Base-by-base conservation (phyloP, 2,113 vertebrate species). In the Pterophyllum scalare region DNA sequence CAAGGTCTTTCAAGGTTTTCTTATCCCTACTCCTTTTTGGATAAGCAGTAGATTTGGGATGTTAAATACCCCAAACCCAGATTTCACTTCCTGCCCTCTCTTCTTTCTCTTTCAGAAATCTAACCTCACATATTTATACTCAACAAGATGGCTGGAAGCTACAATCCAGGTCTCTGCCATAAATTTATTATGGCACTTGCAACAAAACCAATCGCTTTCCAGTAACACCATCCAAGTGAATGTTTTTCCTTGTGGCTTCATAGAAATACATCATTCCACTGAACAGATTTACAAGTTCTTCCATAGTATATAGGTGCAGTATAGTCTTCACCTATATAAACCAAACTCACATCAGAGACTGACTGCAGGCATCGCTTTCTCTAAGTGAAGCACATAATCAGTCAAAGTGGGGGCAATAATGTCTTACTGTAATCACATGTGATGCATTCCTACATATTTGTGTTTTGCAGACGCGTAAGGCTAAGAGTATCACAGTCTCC, bases 401-500 rank as follows among this genome's bases (percentile, higher is more conserved):
- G 83, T 87, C 81, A 89, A 74, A 88, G 54, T 15, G 43, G 26
- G 62, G 49, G 76, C 59, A 81, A 87, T 70, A 76, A 78, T 81
- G 77, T 58, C 22, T 83, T n/a, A 43, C 3, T 60, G 80, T 80
- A 59, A 89, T 76, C 77, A 26, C 26, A 65, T 28, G 56, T 65
- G 46, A 83, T 35, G 76, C 61, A 88, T 84, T 86, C 70, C 56
- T 89, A 61, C 79, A 78, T 90, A 84, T 85, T 84, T 74, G 61
- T 78, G 24, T 81, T 77, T 78, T 79, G 67, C 64, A 83, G 57
- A 60, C 59, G 3, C 59, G 52, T 5, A 28, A 87, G 62, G 52
- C 52, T 54, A 14, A 75, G 59, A 79, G 91, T 87, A 93, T 91
- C 76, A 58, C 64, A 85, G 90, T 87, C 86, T 84, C 9, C 65